phyloP scores from a whole-genome alignment of 2,113 vertebrate genomes.

The Microcebus lehilahytsara region DNA sequence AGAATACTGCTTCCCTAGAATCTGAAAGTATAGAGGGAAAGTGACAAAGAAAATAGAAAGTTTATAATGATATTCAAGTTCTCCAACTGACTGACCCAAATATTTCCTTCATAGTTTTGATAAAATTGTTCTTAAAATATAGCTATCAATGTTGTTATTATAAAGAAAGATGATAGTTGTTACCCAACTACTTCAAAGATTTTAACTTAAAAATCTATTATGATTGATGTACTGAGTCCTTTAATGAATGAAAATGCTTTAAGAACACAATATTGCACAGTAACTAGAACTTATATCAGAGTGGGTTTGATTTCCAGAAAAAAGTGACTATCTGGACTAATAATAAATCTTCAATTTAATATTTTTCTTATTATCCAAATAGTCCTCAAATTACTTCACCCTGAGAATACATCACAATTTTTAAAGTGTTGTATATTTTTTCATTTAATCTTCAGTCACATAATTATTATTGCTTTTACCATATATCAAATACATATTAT shows the following conservation, averaged over 20 bases:
- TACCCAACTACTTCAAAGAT: background rate
- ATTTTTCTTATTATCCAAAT: background rate
- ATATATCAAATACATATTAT: background rate
- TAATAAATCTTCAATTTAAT: background rate
- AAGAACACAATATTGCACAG: background rate
- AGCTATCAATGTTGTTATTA: background rate
- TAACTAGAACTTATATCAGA: background rate
- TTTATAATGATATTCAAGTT: background rate
- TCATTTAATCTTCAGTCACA: background rate
- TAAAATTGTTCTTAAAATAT: background rate
- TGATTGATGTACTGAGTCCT: background rate
- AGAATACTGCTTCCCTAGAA: background rate
- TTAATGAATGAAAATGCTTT: conserved; percentile 4
- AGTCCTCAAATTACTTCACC: background rate
- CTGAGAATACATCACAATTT: background rate
- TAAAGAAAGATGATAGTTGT: background rate
- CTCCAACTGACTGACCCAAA: background rate
- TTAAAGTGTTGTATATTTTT: background rate
- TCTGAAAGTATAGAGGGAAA: background rate
- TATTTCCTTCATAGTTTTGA: background rate
- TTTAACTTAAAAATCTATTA: background rate
- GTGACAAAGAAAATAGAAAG: background rate
- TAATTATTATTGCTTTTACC: background rate
- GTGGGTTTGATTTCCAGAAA: background rate
- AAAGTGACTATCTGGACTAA: background rate